phyloP scores from a whole-genome alignment of 1,140 invertebrate species.

The Cydia strobilella region DNA sequence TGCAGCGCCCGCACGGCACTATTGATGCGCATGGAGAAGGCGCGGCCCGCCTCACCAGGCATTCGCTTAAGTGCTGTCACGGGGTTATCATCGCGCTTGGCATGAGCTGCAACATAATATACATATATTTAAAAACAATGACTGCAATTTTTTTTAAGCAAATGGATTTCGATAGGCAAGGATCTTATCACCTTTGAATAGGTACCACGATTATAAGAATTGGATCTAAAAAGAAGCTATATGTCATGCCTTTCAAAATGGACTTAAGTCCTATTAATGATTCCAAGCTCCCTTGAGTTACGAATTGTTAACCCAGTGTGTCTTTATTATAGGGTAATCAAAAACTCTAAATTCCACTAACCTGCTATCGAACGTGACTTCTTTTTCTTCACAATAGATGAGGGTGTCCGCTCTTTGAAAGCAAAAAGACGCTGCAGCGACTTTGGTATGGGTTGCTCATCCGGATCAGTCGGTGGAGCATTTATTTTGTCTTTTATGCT shows the following conservation, averaged over 20 bases:
- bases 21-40: constrained; percentile 67
- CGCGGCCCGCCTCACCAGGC: constrained; percentile 63
- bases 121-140: not conserved
- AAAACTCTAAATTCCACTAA: not conserved
- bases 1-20: constrained; percentile 61
- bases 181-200: too few species aligned
- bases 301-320: not conserved
- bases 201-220: too few species aligned
- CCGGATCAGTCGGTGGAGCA: constrained; percentile 82
- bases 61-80: constrained; percentile 52
- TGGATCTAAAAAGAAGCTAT: too few species aligned
- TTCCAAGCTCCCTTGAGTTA: not conserved
- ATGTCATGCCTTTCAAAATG: too few species aligned
- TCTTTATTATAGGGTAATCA: too few species aligned
- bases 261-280: not conserved
- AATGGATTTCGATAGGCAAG: too few species aligned
- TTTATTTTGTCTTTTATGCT: constrained; percentile 86
- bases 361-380: constrained; percentile 36
- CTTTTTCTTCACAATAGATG: constrained; percentile 70
- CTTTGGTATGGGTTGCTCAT: constrained; percentile 85
- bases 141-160: too few species aligned
- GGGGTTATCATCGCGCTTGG: constrained; percentile 42
- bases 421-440: constrained; percentile 82
- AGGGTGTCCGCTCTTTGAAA: constrained; percentile 76
- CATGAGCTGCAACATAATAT: constrained; percentile 16